Evolutionary conservation across 2,113 vertebrate genomes (phyloP).

Genomic region (Pyrgilauda ruficollis): DNA sequence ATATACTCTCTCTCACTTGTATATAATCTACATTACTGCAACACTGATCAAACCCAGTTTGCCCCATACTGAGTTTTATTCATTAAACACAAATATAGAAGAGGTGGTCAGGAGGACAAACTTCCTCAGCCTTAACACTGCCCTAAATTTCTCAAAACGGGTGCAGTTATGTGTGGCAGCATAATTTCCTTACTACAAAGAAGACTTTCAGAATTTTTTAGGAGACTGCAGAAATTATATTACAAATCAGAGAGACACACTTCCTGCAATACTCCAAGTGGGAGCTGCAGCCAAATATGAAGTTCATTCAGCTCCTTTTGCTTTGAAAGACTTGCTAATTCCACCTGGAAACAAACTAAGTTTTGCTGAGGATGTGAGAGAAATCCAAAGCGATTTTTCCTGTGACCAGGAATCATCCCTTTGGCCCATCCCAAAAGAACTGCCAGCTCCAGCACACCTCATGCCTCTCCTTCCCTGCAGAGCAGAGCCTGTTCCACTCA

Average conservation of each 20-base stretch:
- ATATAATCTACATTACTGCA: neutral
- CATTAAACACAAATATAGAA: neutral
- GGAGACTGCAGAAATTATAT: neutral
- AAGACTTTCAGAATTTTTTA: neutral
- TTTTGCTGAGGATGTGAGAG: neutral
- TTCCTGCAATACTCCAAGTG: neutral
- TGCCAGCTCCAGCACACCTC: neutral
- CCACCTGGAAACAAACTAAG: neutral
- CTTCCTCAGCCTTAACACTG: neutral
- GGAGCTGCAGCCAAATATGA: neutral
- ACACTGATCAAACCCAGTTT: neutral
- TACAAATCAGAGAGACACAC: neutral
- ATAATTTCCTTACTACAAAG: neutral
- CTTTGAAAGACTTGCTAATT: neutral
- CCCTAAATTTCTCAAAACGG: neutral
- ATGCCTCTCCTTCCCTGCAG: neutral
- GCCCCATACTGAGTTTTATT: neutral
- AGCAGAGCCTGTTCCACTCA: neutral
- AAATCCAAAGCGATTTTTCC: neutral
- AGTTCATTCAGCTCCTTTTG: neutral
- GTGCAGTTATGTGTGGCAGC: neutral
- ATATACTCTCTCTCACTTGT: neutral
- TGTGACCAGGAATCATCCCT: neutral
- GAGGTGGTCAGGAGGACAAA: neutral
- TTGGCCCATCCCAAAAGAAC: neutral